Evolutionary conservation across 2,888 invertebrate species (phyloP), one percentile per base, ranked within the genome.

Genomic region (Hybos culiciformis): DNA sequence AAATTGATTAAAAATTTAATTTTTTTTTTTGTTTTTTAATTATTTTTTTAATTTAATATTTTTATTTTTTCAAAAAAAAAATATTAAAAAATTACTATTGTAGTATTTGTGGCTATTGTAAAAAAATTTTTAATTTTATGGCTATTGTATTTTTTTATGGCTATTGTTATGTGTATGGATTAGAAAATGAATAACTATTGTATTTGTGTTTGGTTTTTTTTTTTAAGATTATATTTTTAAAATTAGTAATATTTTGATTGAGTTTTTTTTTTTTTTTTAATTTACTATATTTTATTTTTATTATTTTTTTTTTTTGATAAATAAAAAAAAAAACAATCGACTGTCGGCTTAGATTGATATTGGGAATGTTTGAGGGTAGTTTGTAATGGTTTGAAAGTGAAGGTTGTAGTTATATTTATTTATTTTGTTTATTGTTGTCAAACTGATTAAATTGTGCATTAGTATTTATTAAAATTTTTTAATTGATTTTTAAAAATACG

Each of bases 281-380:
- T 15, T 24, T n/a, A 17, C n/a, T 36, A 17, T 37, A 12, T 45
- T 42, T 43, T 37, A 47, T 42, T 43, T 47, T 47, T 47, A 43
- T 48, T 47, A 41, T 43, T 50, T 49, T 48, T 45, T 41, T 45
- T 53, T 46, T 51, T 34, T 12, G 46, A 47, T 45, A 42, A 45
- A 44, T 45, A 40, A 48, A 51, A 50, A 50, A 42, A 51, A 53
- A 51, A 54, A 63, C 64, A 65, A 64, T 65, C 65, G 65, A 73
- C 74, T 73, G 72, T 72, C 71, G 74, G 74, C 71, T 69, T 72
- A 67, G 70, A 68, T 69, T 67, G 61, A 67, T 67, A 59, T 59
- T 58, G 63, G 70, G 68, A 66, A 63, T 67, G 64, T 66, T 52
- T 50, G 26, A 15, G 18, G 20, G 29, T 43, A 36, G 37, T 47